Evolutionary conservation across 2,888 invertebrate species (phyloP).

Genomic region (Hemistola chrysoprasaria): DNA sequence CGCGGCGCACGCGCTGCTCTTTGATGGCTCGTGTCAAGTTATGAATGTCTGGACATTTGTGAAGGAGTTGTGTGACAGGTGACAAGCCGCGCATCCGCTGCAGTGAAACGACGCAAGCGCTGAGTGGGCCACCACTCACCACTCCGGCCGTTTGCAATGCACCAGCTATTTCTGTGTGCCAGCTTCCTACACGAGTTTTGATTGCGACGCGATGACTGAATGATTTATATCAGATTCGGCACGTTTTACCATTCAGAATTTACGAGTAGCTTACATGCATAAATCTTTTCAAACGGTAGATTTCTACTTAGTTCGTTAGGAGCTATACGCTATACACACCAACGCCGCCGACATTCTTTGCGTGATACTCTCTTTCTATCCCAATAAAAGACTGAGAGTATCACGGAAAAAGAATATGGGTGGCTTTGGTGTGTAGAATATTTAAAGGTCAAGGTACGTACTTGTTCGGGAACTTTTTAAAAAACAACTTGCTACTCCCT

Average conservation of each 20-base stretch:
- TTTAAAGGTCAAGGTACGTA: conserved; percentile 34
- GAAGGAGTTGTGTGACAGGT: conserved; percentile 69
- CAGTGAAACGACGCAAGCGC: conserved; percentile 46
- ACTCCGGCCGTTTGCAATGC: conserved; percentile 21
- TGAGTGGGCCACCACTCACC: background rate
- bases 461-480: conserved; percentile 51
- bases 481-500: conserved; percentile 48
- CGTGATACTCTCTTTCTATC: too few species aligned
- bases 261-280: too few species aligned
- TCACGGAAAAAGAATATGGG: too few species aligned
- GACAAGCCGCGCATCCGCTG: conserved; percentile 68
- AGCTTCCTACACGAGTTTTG: conserved; percentile 30
- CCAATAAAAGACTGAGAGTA: too few species aligned
- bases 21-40: conserved; percentile 52
- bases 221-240: conserved; percentile 13
- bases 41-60: conserved; percentile 75
- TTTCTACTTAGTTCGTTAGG: too few species aligned
- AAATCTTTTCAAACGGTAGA: too few species aligned
- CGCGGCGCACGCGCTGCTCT: conserved; percentile 37
- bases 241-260: background rate
- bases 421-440: too few species aligned
- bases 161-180: conserved; percentile 49
- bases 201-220: conserved; percentile 19
- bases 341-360: too few species aligned
- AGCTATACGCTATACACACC: too few species aligned